A percentile compares a stretch with the other conserved stretches of the same genome.
These are phyloP conservation scores for Myiotriccus ornatus DNA, from an alignment of 2,797 vertebrate species.

Conservation along the genomic window DNA sequence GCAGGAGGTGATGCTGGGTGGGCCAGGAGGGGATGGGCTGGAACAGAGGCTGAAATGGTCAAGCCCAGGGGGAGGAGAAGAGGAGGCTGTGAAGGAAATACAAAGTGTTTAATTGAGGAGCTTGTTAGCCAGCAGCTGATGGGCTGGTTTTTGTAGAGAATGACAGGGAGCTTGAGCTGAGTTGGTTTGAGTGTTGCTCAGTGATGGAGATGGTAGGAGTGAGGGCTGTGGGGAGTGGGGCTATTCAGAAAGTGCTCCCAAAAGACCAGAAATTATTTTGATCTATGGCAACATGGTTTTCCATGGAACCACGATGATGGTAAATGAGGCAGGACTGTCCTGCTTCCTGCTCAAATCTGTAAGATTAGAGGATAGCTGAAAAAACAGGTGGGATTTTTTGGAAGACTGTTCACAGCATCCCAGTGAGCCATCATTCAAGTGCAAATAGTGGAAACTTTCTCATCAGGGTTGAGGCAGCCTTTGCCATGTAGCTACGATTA, in stretches of 20 bases:
- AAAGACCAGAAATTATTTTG: neutral
- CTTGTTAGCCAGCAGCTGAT: neutral
- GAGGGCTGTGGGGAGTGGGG: neutral
- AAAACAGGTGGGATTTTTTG: neutral
- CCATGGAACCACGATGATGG: rapidly evolving
- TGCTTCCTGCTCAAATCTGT: neutral
- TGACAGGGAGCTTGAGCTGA: neutral
- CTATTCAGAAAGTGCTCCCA: neutral
- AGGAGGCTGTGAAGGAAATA: neutral
- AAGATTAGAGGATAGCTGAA: neutral
- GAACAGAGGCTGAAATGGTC: neutral
- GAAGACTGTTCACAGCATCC: neutral
- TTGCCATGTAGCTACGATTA: neutral
- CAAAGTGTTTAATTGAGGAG: neutral
- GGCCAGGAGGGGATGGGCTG: neutral
- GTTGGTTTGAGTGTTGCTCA: neutral
- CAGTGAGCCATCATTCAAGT: neutral
- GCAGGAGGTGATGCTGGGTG: neutral
- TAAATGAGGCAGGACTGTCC: neutral
- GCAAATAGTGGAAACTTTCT: neutral
- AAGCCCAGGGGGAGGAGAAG: neutral
- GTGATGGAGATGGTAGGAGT: neutral
- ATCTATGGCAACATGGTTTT: neutral
- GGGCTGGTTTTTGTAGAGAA: neutral
- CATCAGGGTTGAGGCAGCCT: neutral